phyloP scores from a whole-genome alignment of 2,113 vertebrate genomes.

The Tetraodon nigroviridis region DNA sequence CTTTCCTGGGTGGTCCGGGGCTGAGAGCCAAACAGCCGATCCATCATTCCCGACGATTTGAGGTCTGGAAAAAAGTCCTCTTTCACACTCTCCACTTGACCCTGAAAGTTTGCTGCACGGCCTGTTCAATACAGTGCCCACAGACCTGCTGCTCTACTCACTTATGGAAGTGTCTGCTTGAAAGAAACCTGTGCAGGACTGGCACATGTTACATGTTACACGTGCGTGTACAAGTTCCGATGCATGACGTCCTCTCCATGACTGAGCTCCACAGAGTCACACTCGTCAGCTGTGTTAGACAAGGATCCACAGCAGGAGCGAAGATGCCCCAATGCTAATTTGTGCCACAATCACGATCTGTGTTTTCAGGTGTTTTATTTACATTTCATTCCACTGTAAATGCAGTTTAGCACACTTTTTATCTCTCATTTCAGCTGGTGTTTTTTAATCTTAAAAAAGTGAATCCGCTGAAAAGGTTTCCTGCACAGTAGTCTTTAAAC shows the following conservation, averaged over 20 bases:
- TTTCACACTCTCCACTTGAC: not conserved
- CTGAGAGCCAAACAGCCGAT: too few species aligned
- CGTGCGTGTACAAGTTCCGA: too few species aligned
- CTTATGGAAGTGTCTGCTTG: conserved; percentile 49
- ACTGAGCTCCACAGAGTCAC: not conserved
- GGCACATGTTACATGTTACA: conserved; percentile 11
- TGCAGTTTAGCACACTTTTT: not conserved
- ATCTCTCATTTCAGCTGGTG: not conserved
- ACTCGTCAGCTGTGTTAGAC: not conserved
- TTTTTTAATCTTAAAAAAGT: conserved; percentile 22
- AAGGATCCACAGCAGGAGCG: not conserved
- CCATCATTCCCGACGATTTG: conserved; percentile 1
- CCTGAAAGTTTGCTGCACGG: not conserved
- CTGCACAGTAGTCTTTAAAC: conserved; percentile 58
- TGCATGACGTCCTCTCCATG: conserved; percentile 11
- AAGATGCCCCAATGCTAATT: not conserved
- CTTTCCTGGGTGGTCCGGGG: not conserved
- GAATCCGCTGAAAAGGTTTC: conserved; percentile 40
- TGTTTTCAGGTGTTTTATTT: not conserved
- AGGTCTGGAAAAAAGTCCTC: conserved; percentile 1
- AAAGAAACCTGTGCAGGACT: conserved; percentile 24
- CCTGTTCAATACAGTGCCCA: conserved; percentile 10
- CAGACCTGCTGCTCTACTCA: conserved; percentile 43
- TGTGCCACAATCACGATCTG: not conserved
- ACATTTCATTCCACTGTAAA: not conserved